Evolutionary conservation across 1,140 invertebrate species (phyloP).

Genomic region (Musca vetustissima): DNA sequence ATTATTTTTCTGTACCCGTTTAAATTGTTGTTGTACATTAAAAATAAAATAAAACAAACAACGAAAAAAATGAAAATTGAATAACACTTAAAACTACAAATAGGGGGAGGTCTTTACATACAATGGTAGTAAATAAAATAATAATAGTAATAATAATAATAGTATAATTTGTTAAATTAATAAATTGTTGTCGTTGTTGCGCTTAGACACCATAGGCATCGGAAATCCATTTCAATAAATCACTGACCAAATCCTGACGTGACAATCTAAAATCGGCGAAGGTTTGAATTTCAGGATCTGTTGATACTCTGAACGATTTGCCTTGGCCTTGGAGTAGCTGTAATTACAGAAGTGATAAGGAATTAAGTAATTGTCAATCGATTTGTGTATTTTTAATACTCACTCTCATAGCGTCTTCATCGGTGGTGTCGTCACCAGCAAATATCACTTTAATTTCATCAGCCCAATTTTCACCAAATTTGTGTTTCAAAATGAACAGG

Average conservation of each 20-base stretch:
- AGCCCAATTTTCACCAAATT: constrained; percentile 85
- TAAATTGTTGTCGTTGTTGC: neutral
- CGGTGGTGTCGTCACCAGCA: constrained; percentile 85
- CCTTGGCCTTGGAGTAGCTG: constrained; percentile 83
- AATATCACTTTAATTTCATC: constrained; percentile 84
- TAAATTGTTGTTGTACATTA: too few species aligned
- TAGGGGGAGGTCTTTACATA: neutral
- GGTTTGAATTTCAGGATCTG: constrained; percentile 76
- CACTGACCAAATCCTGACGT: constrained; percentile 81
- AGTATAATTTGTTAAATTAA: neutral
- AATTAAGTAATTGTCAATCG: neutral
- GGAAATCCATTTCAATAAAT: constrained; percentile 77
- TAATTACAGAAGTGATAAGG: constrained; percentile 27
- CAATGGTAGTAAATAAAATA: constrained; percentile 1
- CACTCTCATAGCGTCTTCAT: constrained; percentile 89
- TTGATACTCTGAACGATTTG: constrained; percentile 82
- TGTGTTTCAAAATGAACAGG: constrained; percentile 83
- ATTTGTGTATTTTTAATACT: constrained; percentile 37
- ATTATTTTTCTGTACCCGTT: too few species aligned
- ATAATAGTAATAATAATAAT: constrained; percentile 13
- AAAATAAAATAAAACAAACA: too few species aligned
- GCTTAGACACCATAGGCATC: constrained; percentile 30
- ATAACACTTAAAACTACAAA: constrained; percentile 7
- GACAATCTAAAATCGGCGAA: constrained; percentile 80
- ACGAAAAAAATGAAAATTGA: too few species aligned